Base-by-base conservation (phyloP, 2,888 invertebrate species). In the Acronicta psi region DNA sequence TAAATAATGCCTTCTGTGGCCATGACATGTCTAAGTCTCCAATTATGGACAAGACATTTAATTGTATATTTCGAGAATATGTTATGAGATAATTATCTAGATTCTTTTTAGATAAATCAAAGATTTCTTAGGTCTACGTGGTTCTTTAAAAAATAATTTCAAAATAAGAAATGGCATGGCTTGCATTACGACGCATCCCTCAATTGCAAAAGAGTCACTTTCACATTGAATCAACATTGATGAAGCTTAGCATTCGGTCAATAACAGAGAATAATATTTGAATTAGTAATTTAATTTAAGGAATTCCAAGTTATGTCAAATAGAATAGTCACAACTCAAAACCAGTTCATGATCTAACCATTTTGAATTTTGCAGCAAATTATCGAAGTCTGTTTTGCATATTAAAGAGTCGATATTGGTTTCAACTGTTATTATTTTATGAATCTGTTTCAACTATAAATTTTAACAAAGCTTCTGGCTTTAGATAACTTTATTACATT, bases 21-120 rank as follows among this genome's bases (percentile, higher is more conserved):
- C 73, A 14, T 74, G 74, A 69, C 74, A 69, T 37, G 60, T 40
- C 53, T 58, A 16, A 45, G 14, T 56, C 42, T 46, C 69, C 75
- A 74, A 69, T 74, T 74, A 73, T 62, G 54, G 74, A 11, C 25
- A 59, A 45, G 1, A 44, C 43, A 44, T 42, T 51, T 50, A 57
- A 57, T 61, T 34, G 59, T 49, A 20, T 16, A 45, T 36, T 59
- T 41, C 11, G 14, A 44, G 29, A 25, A 40, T 44, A 37, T 44
- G 18, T 42, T 54, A 45, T 20, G 40, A 54, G n/a, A 20, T 4
- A n/a, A n/a, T n/a, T 36, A 7, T 16, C 34, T 34, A n/a, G 8
- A 34, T 50, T 47, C n/a, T 37, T 50, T 37, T 1, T 14, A 6
- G 16, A 16, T 16, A n/a, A 36, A 31, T 47, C 43, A 40, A 9